Percentiles rank a stretch among this genome's conserved stretches.
Conservation (phyloP, 2,797 vertebrate genomes). For the Setipinna tenuifilis region DNA sequence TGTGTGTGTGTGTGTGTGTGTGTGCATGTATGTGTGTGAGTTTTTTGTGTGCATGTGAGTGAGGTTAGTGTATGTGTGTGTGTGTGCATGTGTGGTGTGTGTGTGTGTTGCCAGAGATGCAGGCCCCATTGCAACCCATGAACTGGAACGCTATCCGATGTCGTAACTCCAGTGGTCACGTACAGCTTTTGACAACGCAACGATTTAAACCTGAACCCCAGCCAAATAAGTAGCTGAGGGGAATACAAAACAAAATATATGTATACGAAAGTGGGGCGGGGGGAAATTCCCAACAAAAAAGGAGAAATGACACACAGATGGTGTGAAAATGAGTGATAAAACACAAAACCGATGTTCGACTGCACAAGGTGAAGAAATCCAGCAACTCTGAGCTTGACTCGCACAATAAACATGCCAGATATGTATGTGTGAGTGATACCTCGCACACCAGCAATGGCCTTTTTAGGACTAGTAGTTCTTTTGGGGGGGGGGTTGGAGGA, state of each 20-base stretch:
- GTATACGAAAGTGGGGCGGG: neutral
- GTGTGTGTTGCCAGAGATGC: neutral
- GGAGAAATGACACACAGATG: neutral
- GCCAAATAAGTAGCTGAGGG: neutral
- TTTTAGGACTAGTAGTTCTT: too few species aligned
- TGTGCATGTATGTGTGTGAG: neutral
- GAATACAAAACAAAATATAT: slow-evolving; percentile 7
- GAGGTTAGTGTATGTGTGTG: neutral
- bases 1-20: too few species aligned
- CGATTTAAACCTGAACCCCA: neutral
- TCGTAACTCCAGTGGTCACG: neutral
- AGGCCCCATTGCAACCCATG: neutral
- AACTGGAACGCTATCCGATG: neutral
- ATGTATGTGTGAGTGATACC: neutral
- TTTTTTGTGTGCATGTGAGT: neutral
- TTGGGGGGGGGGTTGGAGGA: too few species aligned
- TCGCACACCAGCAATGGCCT: too few species aligned
- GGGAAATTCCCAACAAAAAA: neutral
- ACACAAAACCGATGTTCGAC: neutral
- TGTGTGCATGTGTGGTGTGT: slow-evolving; percentile 1
- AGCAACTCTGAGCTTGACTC: neutral
- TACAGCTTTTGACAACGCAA: slow-evolving; percentile 11
- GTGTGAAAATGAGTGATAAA: slow-evolving; percentile 10
- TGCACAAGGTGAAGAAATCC: neutral
- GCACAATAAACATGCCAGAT: slow-evolving; percentile 12